A percentile compares a stretch with the other conserved stretches of the same genome.
Evolutionary conservation across 2,113 vertebrate genomes (phyloP).

Genomic region (Camelus dromedarius): DNA sequence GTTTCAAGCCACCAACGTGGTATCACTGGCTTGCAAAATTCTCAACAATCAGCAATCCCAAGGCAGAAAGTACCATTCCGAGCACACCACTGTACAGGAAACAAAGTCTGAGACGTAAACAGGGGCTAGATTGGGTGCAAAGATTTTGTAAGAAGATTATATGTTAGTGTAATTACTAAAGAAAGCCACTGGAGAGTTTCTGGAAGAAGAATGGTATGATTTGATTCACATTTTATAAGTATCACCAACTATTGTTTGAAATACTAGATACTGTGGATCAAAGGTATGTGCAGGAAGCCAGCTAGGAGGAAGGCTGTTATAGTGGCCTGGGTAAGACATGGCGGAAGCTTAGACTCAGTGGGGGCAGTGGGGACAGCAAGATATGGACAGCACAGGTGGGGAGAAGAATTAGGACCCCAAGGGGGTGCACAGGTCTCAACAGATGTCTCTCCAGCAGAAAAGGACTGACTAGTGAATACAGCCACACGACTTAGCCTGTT

Average conservation of each 20-base stretch:
- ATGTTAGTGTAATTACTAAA: background rate
- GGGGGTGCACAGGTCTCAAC: background rate
- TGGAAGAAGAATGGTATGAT: background rate
- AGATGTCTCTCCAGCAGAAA: background rate
- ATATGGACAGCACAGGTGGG: no score
- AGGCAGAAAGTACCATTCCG: background rate
- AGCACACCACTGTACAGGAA: background rate
- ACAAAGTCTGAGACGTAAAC: background rate
- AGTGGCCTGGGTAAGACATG: background rate
- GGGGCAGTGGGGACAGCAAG: background rate
- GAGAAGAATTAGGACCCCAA: background rate
- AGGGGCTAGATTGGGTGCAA: background rate
- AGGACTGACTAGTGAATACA: background rate
- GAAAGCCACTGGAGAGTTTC: background rate
- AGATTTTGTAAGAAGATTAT: background rate
- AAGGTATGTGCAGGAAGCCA: background rate
- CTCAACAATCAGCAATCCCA: background rate
- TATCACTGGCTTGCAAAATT: constrained; percentile 2
- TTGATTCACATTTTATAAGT: background rate
- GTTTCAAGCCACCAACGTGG: background rate
- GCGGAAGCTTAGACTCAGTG: background rate
- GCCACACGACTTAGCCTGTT: background rate
- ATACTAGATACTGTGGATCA: background rate
- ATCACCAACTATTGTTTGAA: background rate
- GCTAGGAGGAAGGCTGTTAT: background rate